Evolutionary conservation across 2,113 vertebrate genomes (phyloP), one percentile per base, ranked within the genome.

Genomic region (Perca schrenkii): DNA sequence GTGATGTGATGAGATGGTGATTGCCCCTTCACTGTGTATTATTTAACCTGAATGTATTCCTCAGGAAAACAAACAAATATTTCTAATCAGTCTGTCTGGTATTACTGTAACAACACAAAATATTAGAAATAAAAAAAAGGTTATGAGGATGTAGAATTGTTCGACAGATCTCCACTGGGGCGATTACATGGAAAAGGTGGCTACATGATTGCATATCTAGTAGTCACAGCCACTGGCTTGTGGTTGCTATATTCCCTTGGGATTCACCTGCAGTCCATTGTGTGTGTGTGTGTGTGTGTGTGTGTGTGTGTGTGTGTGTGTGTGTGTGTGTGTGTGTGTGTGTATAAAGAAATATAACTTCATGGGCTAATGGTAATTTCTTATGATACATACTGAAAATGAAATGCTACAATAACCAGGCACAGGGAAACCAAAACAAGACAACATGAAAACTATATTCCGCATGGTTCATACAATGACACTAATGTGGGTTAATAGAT

Each of bases 241-340:
- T 63, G 69, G 25, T 47, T 76, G 34, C 60, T 56, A 28, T 34
- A 31, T 52, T 74, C 74, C 62, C 68, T 6, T 49, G 63, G 34
- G 83, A 82, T 65, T 74, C 79, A 86, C 73, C 82, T 89, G 85
- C 79, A 74, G 69, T 43, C 21, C 60, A 83, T 73, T 73, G 78
- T 70, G 53, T 14, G 58, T 17, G 64, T 61, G 13, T 17, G 11
- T 58, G 31, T 34, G 31, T 34, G 31, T 34, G 31, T 34, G 31
- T 34, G 31, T 34, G 31, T 34, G 31, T 34, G 31, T 34, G 31
- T 34, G 31, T 34, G 31, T 34, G 31, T 34, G 31, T 34, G 31
- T 34, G 31, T 34, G 31, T 34, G 31, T 34, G 31, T 34, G 31
- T 34, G 31, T 34, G 31, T 34, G 31, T 31, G 31, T 31, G 31